Evolutionary conservation across 2,888 invertebrate genomes (phyloP), one percentile per base, ranked within the genome.

Genomic region (Sialis fuliginosa): DNA sequence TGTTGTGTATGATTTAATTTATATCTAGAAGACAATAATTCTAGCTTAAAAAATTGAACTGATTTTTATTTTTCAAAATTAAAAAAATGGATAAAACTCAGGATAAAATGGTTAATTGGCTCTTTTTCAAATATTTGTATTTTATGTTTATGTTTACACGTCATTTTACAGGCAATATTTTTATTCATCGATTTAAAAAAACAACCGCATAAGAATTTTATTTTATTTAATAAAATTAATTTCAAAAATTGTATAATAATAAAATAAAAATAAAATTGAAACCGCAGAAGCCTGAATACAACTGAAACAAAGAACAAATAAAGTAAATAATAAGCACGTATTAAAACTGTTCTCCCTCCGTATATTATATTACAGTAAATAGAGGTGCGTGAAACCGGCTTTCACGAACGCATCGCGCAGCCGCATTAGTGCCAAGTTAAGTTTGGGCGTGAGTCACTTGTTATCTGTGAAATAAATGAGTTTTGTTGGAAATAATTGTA

Each of bases 401-500:
- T 22, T 22, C 22, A 22, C 4, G 22, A 22, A 32, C 33, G 35
- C 5, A 13, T 33, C 9, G 46, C 46, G 46, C 46, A 46, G 9
- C 12, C 32, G 44, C 46, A 34, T 39, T 40, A 44, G 46, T 46
- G 32, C 40, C 32, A 32, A 12, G 31, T 46, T 46, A 40, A 33
- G 30, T 39, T 46, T 34, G 46, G 46, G 46, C 46, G 46, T 46
- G 43, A 46, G 40, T 46, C 44, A 46, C 40, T 40, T 46, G 40
- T 46, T 39, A 32, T 46, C 46, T 32, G 39, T 46, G 22, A 40
- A 33, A 33, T 46, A 46, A 46, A 46, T 46, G 46, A 40, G 40
- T 46, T 46, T 34, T 40, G 22, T 39, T 39, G 46, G 12, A 33
- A 46, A 46, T 33, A 34, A 40, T 12, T 40, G 40, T 34, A 33